phyloP scores from a whole-genome alignment of 2,888 invertebrate species.

The Drymonia ruficornis region DNA sequence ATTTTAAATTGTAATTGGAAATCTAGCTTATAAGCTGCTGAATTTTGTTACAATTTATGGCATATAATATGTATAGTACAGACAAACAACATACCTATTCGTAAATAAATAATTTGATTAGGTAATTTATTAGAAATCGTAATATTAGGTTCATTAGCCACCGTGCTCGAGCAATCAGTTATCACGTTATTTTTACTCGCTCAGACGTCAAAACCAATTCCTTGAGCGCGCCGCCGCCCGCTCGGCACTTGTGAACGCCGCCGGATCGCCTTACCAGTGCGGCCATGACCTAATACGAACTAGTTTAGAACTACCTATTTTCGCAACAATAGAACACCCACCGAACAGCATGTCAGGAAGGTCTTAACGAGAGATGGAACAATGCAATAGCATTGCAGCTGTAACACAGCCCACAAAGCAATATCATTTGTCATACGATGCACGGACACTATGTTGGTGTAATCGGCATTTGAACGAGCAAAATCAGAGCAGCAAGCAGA shows the following conservation, averaged over 20 bases:
- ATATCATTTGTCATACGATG: constrained; percentile 66
- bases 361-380: constrained; percentile 49
- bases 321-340: constrained; percentile 12
- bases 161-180: too few relatives aligned
- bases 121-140: too few relatives aligned
- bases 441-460: constrained; percentile 39
- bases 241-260: too few relatives aligned
- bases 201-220: too few relatives aligned
- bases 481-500: constrained; percentile 16
- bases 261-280: too few relatives aligned
- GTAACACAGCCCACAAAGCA: constrained; percentile 47
- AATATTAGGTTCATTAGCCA: too few relatives aligned
- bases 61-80: too few relatives aligned
- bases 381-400: constrained; percentile 68
- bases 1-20: constrained; percentile 12
- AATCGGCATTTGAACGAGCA: constrained; percentile 33
- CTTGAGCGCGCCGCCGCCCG: too few relatives aligned
- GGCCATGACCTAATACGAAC: background rate
- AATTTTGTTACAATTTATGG: too few relatives aligned
- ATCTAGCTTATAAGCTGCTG: background rate
- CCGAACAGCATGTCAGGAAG: constrained; percentile 46
- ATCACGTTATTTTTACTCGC: too few relatives aligned
- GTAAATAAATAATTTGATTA: too few relatives aligned
- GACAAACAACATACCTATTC: too few relatives aligned
- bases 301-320: constrained; percentile 7